phyloP scores from a whole-genome alignment of 1,140 invertebrate genomes.

The Lordiphosa mommai region DNA sequence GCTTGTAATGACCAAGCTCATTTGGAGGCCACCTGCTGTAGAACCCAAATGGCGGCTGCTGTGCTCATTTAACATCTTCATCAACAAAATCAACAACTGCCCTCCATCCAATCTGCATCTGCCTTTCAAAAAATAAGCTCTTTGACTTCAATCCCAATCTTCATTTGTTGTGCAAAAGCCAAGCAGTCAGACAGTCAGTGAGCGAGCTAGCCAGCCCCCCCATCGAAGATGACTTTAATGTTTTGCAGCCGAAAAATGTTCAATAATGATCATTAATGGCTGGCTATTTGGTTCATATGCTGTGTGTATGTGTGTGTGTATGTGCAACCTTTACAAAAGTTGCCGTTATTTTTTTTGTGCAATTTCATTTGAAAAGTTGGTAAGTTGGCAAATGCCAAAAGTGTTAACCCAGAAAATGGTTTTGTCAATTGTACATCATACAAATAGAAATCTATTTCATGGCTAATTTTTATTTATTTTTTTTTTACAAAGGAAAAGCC shows the following conservation, averaged over 20 bases:
- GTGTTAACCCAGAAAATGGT: slow-evolving; percentile 30
- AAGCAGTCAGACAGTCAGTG: no score
- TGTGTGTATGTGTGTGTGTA: slow-evolving; percentile 3
- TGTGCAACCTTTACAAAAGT: slow-evolving; percentile 62
- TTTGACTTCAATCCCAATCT: slow-evolving; percentile 14
- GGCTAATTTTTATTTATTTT: slow-evolving; percentile 48
- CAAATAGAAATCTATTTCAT: slow-evolving; percentile 58
- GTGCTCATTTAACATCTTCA: slow-evolving; percentile 46
- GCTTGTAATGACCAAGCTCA: slow-evolving; percentile 42
- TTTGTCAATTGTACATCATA: slow-evolving; percentile 29
- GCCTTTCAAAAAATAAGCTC: slow-evolving; percentile 48
- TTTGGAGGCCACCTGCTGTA: slow-evolving; percentile 34
- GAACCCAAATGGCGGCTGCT: slow-evolving; percentile 19
- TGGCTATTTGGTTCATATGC: slow-evolving; percentile 41
- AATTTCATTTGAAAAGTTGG: slow-evolving; percentile 16
- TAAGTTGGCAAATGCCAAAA: slow-evolving; percentile 33
- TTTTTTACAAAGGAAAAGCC: slow-evolving; percentile 32
- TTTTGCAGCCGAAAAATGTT: slow-evolving; percentile 40
- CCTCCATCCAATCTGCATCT: slow-evolving; percentile 57
- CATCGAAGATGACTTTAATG: slow-evolving; percentile 35
- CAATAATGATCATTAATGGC: slow-evolving; percentile 44
- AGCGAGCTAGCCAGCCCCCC: neutral
- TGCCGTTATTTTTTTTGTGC: slow-evolving; percentile 32
- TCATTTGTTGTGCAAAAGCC: slow-evolving; percentile 36
- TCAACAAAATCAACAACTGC: slow-evolving; percentile 52